Conservation (phyloP, 2,888 invertebrate species). For the Philhelius pedissequus region DNA sequence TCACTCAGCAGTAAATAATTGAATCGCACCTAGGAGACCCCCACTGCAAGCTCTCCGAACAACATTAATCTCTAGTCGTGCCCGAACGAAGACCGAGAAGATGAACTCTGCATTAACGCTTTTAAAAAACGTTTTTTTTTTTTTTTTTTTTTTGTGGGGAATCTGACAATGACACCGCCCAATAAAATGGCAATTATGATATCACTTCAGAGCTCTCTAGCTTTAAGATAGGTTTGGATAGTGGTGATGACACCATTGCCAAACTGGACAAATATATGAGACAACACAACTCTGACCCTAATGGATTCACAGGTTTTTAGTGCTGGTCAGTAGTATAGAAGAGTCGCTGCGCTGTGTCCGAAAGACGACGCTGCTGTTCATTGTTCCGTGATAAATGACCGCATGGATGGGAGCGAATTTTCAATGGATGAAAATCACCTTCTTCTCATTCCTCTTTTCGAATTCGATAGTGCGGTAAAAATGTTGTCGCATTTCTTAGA, state of each 20-base stretch:
- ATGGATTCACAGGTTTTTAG: slow-evolving; percentile 59
- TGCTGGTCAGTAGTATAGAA: not conserved
- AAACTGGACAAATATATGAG: slow-evolving; percentile 10
- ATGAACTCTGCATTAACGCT: slow-evolving; percentile 30
- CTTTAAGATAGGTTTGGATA: not conserved
- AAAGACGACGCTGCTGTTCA: slow-evolving; percentile 40
- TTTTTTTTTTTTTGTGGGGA: not conserved
- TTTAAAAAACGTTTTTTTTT: slow-evolving; percentile 49
- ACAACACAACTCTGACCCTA: slow-evolving; percentile 65
- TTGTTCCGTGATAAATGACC: slow-evolving; percentile 67
- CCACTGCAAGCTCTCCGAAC: slow-evolving; percentile 1
- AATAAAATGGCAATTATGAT: slow-evolving; percentile 69
- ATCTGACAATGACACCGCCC: slow-evolving; percentile 60
- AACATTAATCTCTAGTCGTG: slow-evolving; percentile 46
- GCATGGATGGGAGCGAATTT: slow-evolving; percentile 44
- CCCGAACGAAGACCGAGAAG: not conserved
- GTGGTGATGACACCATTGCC: not conserved
- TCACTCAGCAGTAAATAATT: slow-evolving; percentile 67
- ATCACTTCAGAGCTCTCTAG: slow-evolving; percentile 29
- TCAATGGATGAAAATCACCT: slow-evolving; percentile 23
- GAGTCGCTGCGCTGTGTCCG: not conserved
- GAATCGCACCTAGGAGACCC: slow-evolving; percentile 58
- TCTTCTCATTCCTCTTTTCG: not conserved
- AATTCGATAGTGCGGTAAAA: slow-evolving; percentile 28
- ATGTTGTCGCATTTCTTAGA: slow-evolving; percentile 45